These are phyloP conservation scores for Dasypus novemcinctus DNA, from an alignment of 2,113 vertebrate genomes.

Conservation along the genomic window DNA sequence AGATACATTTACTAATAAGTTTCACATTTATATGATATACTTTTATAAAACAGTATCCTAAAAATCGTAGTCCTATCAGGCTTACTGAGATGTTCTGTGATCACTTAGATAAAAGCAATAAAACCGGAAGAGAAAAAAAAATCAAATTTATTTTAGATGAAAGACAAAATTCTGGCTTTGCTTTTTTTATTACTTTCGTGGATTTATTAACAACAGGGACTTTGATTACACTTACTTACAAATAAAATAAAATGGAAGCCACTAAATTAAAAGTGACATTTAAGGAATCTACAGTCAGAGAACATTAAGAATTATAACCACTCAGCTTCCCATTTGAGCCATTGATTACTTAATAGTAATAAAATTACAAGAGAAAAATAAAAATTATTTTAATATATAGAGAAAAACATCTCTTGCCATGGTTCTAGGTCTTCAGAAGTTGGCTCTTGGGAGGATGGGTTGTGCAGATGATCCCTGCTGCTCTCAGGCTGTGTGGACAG, in stretches of 20 bases:
- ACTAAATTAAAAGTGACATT: not conserved
- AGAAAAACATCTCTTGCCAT: not conserved
- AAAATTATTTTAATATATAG: not conserved
- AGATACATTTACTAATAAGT: not conserved
- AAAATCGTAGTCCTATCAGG: not conserved
- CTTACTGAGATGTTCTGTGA: not conserved
- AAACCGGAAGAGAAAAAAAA: not conserved
- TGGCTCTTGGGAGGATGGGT: not conserved
- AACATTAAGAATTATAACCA: not conserved
- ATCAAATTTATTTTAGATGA: not conserved
- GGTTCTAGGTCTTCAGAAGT: not conserved
- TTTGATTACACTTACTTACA: not conserved
- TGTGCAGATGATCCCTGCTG: not conserved
- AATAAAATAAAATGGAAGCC: not conserved
- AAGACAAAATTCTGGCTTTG: not conserved
- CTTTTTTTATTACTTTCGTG: not conserved
- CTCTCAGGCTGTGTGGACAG: not conserved
- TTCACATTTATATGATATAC: rapidly evolving
- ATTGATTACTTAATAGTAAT: not conserved
- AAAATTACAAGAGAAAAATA: not conserved
- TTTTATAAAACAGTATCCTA: not conserved
- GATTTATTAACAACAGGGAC: not conserved
- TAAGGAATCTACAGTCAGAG: not conserved
- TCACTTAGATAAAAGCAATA: not conserved
- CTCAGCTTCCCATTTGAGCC: not conserved